Evolutionary conservation across 1,140 invertebrate species (phyloP).

Genomic region (Liolophura sinensis): DNA sequence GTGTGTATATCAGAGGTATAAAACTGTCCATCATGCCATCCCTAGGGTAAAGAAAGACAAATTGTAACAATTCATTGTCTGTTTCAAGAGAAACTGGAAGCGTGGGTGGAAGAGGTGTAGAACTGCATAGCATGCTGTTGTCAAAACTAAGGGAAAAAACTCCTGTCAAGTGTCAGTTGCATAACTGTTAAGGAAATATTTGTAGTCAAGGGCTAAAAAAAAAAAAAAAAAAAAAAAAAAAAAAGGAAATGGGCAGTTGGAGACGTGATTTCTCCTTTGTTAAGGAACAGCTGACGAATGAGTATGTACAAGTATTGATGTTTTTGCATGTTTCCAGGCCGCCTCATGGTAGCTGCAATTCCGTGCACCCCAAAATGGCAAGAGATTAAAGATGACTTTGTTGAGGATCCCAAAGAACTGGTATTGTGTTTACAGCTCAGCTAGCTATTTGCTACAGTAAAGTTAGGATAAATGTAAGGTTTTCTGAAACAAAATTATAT

Average conservation of each 20-base stretch:
- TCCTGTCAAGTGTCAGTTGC: too few relatives aligned
- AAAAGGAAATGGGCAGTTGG: too few relatives aligned
- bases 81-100: too few relatives aligned
- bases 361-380: constrained; percentile 2
- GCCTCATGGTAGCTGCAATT: background rate
- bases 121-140: too few relatives aligned
- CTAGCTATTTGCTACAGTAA: background rate
- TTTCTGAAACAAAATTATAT: constrained; percentile 1
- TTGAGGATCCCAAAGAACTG: background rate
- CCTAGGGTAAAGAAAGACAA: too few relatives aligned
- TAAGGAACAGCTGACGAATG: background rate
- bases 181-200: too few relatives aligned
- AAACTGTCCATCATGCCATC: too few relatives aligned
- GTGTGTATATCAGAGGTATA: constrained; percentile 14
- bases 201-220: too few relatives aligned
- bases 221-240: too few relatives aligned
- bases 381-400: constrained; percentile 2
- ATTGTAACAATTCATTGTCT: background rate
- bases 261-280: too few relatives aligned
- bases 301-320: background rate
- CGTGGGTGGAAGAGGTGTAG: too few relatives aligned
- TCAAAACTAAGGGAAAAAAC: too few relatives aligned
- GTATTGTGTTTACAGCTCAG: background rate
- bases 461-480: background rate
- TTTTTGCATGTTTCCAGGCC: background rate